Base-by-base conservation (phyloP, 1,140 invertebrate species). In the Doryteuthis pealeii region DNA sequence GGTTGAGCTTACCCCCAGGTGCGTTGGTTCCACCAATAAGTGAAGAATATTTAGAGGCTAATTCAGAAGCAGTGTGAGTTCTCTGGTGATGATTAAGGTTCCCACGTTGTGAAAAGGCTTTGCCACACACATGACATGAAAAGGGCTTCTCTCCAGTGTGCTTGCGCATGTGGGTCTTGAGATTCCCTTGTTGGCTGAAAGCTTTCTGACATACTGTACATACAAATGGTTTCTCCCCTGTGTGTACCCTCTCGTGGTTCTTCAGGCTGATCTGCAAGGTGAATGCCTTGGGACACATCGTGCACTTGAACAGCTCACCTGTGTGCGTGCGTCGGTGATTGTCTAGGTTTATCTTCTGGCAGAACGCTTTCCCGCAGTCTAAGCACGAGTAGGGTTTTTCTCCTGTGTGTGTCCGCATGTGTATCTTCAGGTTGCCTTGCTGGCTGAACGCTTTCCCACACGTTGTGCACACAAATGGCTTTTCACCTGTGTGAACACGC, bases 401-500 rank as follows among this genome's bases (percentile, higher is more conserved):
- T 73, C 94, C 93, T 0, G 95, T 68, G 12, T 68, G 66, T 97
- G 85, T 98, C 72, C 66, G 74, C 74, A 73, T 30, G 31, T 68
- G 66, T 18, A 32, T 33, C 3, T 31, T 68, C 32, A 68, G 32
- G 6, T 68, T 31, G 1, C 66, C 32, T 32, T 68, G 28, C 31
- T 33, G 15, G 96, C 89, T 18, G 96, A 90, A 85, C 97, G 95
- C 0, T 95, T 97, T 89, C 10, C 32, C 66, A 22, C 66, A 68
- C 18, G 31, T 32, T 31, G 28, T 32, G 30, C 66, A 68, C n/a
- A 6, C 32, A 8, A 32, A 68, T 96, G 96, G 40, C 97, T 89
- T 83, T 96, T 98, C 96, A 8, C 96, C 96, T 88, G 81, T 98
- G 74, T 85, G 84, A 0, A 96, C 98, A 8, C 96, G 90, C 67